Percentiles rank a stretch among this genome's conserved stretches.
Conservation (phyloP, 2,797 vertebrate species). For the Cyclura pinguis region DNA sequence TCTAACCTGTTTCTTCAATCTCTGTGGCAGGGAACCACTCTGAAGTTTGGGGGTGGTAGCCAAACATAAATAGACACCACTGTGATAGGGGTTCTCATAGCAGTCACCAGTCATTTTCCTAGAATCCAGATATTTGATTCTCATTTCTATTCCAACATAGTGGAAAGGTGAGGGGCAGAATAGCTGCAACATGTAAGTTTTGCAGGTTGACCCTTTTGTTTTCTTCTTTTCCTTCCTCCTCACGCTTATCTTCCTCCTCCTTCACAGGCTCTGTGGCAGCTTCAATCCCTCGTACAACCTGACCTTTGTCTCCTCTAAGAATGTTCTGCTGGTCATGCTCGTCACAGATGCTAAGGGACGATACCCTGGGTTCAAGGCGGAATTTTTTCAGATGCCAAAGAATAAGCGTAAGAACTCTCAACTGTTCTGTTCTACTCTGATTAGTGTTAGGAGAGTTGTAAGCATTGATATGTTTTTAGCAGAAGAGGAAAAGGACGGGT, state of each 20-base stretch:
- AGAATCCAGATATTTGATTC: neutral
- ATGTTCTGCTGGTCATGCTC: constrained; percentile 91
- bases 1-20: neutral
- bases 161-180: too few species aligned
- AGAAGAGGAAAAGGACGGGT: neutral
- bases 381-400: constrained; percentile 83
- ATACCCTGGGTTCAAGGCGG: constrained; percentile 89
- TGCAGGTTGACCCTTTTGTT: neutral
- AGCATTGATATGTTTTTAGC: neutral
- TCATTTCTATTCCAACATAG: neutral
- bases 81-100: neutral
- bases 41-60: neutral
- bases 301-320: constrained; percentile 92
- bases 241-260: neutral
- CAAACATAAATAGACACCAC: neutral
- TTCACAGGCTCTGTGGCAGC: constrained; percentile 88
- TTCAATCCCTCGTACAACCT: constrained; percentile 87
- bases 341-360: constrained; percentile 82
- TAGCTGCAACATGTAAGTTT: neutral
- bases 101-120: too few species aligned
- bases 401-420: constrained; percentile 77
- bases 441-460: rapidly evolving
- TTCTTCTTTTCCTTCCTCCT: too few species aligned
- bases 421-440: neutral
- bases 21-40: neutral